Percentiles rank a stretch among this genome's conserved stretches.
Evolutionary conservation across 2,888 invertebrate species (phyloP).

Genomic region (Rhabditoides inermis): DNA sequence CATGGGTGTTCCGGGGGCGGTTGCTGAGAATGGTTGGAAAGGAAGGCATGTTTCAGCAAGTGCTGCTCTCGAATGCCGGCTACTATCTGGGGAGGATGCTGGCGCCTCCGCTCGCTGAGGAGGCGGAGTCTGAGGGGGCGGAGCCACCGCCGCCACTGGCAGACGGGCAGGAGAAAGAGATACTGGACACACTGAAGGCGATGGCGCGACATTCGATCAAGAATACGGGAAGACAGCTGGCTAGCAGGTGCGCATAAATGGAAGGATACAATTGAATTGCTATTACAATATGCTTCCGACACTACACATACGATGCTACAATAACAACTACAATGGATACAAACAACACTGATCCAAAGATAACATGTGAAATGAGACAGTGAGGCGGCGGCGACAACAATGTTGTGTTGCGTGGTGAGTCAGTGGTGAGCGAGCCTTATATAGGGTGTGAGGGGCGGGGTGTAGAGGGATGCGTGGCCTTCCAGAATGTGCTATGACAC

Average conservation of each 20-base stretch:
- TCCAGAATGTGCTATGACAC: no score
- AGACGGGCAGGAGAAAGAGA: conserved; percentile 4
- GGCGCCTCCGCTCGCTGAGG: conserved; percentile 8
- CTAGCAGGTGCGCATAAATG: conserved; percentile 10
- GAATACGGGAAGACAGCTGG: conserved; percentile 26
- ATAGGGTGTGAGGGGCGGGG: no score
- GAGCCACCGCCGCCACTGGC: neutral
- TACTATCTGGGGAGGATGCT: conserved; percentile 34
- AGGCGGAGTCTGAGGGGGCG: conserved; percentile 2
- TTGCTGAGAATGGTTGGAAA: neutral
- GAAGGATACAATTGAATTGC: neutral
- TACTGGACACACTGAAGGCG: conserved; percentile 12
- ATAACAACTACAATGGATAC: neutral
- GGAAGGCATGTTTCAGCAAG: conserved; percentile 17
- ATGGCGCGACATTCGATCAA: conserved; percentile 14
- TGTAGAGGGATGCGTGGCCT: no score
- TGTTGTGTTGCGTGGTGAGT: no score
- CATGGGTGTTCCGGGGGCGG: neutral
- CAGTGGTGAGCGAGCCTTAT: no score
- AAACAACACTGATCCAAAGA: neutral
- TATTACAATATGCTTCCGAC: neutral
- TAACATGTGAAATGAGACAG: no score
- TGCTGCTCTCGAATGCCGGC: conserved; percentile 31
- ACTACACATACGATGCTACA: neutral
- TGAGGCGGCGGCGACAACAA: no score